A percentile compares a stretch with the other conserved stretches of the same genome.
These are phyloP conservation scores for Microplitis manilae DNA, from an alignment of 2,888 invertebrate genomes.

Conservation along the genomic window DNA sequence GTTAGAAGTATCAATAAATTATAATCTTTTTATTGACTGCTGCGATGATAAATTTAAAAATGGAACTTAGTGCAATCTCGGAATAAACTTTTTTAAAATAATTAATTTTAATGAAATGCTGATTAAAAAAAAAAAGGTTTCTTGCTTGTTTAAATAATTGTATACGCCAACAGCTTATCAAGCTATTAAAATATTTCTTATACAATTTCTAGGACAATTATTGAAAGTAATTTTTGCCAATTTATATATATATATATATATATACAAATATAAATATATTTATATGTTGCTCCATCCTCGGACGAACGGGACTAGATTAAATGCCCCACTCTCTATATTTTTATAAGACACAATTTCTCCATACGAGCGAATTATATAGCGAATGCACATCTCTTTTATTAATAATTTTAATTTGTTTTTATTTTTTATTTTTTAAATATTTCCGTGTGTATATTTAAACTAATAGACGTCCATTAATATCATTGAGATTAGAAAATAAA, in stretches of 20 bases:
- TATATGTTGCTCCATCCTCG: slow-evolving; percentile 29
- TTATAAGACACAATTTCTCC: slow-evolving; percentile 33
- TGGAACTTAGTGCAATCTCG: not conserved
- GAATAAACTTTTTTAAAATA: not conserved
- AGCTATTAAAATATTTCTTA: slow-evolving; percentile 17
- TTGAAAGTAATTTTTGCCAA: slow-evolving; percentile 32
- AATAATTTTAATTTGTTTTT: slow-evolving; percentile 11
- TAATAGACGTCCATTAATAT: slow-evolving; percentile 32
- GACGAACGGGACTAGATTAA: slow-evolving; percentile 30
- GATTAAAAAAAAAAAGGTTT: slow-evolving; percentile 5
- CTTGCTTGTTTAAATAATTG: slow-evolving; percentile 11
- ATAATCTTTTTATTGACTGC: not conserved
- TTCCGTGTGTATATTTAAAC: slow-evolving; percentile 30
- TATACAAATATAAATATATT: not conserved
- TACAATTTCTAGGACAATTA: slow-evolving; percentile 19
- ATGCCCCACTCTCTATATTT: slow-evolving; percentile 38
- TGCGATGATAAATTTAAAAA: not conserved
- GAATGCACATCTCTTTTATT: not conserved
- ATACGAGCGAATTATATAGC: slow-evolving; percentile 16
- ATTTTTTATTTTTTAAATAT: slow-evolving; percentile 15
- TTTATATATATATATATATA: slow-evolving; percentile 10
- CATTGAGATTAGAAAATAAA: slow-evolving; percentile 21
- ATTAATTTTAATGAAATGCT: not conserved
- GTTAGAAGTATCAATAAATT: not conserved
- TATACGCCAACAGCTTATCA: slow-evolving; percentile 11